Percentiles rank a stretch among this genome's conserved stretches.
phyloP scores from a whole-genome alignment of 2,797 vertebrate species.

The Sebastes trivittatus region DNA sequence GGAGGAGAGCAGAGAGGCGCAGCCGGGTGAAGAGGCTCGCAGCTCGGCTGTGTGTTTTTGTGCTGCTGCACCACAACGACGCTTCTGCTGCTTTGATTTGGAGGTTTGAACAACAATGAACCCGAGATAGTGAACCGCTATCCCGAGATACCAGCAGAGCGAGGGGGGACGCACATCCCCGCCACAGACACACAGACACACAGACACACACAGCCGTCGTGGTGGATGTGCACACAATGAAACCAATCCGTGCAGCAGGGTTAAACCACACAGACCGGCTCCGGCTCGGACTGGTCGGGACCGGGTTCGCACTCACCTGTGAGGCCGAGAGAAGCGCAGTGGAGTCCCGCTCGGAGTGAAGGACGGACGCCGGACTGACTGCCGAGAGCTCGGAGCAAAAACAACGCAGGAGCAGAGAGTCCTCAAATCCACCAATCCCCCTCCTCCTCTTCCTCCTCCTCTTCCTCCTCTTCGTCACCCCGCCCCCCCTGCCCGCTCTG shows the following conservation, averaged over 20 bases:
- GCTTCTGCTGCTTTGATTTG: neutral
- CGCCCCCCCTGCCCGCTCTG: neutral
- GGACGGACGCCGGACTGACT: slow-evolving; percentile 52
- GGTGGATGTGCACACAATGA: slow-evolving; percentile 7
- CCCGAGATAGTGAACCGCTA: neutral
- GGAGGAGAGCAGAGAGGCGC: neutral
- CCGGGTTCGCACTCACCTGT: slow-evolving; percentile 56
- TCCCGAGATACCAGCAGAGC: neutral
- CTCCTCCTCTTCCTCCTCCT: slow-evolving; percentile 27
- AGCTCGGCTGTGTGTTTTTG: neutral
- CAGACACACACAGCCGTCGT: neutral
- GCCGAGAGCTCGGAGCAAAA: slow-evolving; percentile 42
- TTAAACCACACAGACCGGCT: too few species aligned
- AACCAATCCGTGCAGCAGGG: neutral
- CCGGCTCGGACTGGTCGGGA: too few species aligned
- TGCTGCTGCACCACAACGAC: neutral
- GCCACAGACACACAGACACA: neutral
- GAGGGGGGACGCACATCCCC: neutral
- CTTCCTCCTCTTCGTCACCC: neutral
- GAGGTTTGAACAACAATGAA: neutral
- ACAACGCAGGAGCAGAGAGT: slow-evolving; percentile 40
- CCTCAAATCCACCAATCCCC: slow-evolving; percentile 50
- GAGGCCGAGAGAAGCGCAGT: slow-evolving; percentile 41
- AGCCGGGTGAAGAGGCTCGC: neutral
- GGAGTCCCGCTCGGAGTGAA: slow-evolving; percentile 55